A percentile compares a stretch with the other conserved stretches of the same genome.
phyloP scores from a whole-genome alignment of 2,888 invertebrate species.

The Mesoligia furuncula region DNA sequence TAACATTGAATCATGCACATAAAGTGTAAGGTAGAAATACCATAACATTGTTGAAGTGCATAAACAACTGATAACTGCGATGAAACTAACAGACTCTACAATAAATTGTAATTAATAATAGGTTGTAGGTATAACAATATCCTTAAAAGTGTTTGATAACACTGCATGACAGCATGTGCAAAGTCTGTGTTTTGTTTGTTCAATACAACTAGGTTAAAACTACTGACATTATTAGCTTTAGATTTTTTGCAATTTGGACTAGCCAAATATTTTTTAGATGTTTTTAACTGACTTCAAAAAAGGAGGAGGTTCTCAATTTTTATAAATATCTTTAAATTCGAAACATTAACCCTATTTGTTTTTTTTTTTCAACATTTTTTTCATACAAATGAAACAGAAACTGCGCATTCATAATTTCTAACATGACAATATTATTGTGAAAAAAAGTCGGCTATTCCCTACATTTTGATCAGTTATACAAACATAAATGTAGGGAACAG shows the following conservation, averaged over 20 bases:
- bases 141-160: slow-evolving; percentile 27
- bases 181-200: slow-evolving; percentile 28
- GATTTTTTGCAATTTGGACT: slow-evolving; percentile 24
- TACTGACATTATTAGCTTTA: slow-evolving; percentile 22
- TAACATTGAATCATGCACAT: neutral
- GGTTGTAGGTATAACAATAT: slow-evolving; percentile 11
- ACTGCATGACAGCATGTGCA: slow-evolving; percentile 13
- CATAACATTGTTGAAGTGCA: slow-evolving; percentile 4
- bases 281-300: neutral
- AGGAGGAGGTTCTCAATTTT: too few relatives aligned
- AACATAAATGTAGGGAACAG: too few relatives aligned
- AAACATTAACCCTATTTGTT: neutral
- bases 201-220: slow-evolving; percentile 39
- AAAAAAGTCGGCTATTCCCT: too few relatives aligned
- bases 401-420: neutral
- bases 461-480: too few relatives aligned
- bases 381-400: neutral
- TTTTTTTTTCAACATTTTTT: neutral
- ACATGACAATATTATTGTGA: neutral
- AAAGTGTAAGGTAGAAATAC: neutral
- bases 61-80: slow-evolving; percentile 29
- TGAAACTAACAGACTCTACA: slow-evolving; percentile 10
- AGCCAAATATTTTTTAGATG: slow-evolving; percentile 25
- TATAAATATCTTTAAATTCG: too few relatives aligned
- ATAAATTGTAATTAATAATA: slow-evolving; percentile 6